Evolutionary conservation across 2,797 vertebrate genomes (phyloP).

Genomic region (Myripristis jacobus): DNA sequence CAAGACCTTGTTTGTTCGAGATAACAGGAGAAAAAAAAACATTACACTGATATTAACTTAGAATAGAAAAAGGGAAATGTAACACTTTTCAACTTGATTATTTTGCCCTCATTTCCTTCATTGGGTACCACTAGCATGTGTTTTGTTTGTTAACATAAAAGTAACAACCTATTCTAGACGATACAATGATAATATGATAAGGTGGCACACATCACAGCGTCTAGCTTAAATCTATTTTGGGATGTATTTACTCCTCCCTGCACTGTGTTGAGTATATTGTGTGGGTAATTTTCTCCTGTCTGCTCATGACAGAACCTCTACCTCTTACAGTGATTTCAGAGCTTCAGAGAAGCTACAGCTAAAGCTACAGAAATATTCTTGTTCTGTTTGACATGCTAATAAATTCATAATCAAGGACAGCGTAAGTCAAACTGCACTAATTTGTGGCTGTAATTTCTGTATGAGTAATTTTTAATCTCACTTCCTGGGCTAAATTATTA

Average conservation of each 20-base stretch:
- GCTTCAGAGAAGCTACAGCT: not conserved
- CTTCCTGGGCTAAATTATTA: not conserved
- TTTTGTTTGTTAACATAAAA: not conserved
- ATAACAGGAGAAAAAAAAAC: not conserved
- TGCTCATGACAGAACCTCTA: constrained; percentile 4
- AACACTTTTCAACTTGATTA: not conserved
- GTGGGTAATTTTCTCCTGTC: constrained; percentile 6
- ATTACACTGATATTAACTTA: not conserved
- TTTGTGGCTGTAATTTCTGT: not conserved
- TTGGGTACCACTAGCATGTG: not conserved
- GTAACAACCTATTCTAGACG: not conserved
- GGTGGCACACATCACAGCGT: not conserved
- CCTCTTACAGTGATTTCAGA: not conserved
- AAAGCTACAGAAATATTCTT: not conserved
- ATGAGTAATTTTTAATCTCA: not conserved
- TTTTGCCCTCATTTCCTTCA: not conserved
- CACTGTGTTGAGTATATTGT: constrained; percentile 1
- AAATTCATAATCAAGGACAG: constrained; percentile 15
- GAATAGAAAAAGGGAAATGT: not conserved
- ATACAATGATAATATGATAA: not conserved
- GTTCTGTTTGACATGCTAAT: constrained; percentile 20
- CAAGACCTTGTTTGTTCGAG: not conserved
- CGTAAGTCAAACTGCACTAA: constrained; percentile 3
- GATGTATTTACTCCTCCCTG: constrained; percentile 6
- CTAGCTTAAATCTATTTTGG: constrained; percentile 5